A percentile compares a stretch with the other conserved stretches of the same genome.
Conservation (phyloP, 2,113 vertebrate genomes). For the Strix aluco region DNA sequence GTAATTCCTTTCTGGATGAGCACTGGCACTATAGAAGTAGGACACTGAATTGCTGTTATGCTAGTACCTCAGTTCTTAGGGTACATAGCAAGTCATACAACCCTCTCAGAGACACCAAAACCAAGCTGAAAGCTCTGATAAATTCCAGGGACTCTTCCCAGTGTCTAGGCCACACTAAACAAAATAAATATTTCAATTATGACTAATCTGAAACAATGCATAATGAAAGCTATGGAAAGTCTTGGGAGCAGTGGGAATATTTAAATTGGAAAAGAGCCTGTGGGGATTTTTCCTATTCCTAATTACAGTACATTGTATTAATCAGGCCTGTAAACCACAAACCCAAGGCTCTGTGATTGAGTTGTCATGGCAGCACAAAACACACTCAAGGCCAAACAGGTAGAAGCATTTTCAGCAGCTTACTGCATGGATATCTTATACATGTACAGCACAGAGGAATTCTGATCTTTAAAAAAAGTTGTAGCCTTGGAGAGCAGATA, state of each 20-base stretch:
- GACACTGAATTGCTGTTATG: fast-evolving
- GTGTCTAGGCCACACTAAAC: not conserved
- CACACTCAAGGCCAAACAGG: not conserved
- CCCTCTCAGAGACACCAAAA: not conserved
- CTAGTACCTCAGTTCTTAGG: not conserved
- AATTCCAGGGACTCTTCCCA: not conserved
- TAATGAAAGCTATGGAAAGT: not conserved
- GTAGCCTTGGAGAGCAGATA: not conserved
- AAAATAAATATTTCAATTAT: constrained; percentile 13
- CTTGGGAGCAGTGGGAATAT: constrained; percentile 11
- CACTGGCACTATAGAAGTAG: not conserved
- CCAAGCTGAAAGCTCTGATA: not conserved
- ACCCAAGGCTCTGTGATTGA: not conserved
- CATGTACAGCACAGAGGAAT: not conserved
- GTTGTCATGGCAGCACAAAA: not conserved
- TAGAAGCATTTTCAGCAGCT: not conserved
- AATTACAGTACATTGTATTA: constrained; percentile 20
- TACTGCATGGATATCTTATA: not conserved
- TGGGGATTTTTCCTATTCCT: not conserved
- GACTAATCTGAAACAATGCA: constrained; percentile 15
- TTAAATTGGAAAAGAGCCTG: constrained; percentile 2
- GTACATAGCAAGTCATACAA: not conserved
- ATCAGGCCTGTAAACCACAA: constrained; percentile 22
- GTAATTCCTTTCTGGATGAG: not conserved
- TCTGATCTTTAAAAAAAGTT: not conserved